Evolutionary conservation across 2,113 vertebrate species (phyloP), one percentile per base, ranked within the genome.

Genomic region (Capreolus pygargus): DNA sequence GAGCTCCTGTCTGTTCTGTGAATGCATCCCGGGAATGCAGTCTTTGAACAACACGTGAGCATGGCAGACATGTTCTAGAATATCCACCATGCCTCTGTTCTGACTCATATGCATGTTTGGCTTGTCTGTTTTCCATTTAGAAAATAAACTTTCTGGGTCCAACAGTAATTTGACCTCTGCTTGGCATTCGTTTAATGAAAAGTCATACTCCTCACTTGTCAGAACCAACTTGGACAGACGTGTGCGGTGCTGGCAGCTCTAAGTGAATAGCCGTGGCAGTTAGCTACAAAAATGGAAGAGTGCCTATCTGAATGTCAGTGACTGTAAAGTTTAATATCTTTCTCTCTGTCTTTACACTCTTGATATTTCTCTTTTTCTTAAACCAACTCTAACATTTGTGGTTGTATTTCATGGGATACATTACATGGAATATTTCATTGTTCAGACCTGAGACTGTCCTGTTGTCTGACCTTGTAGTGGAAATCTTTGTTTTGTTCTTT

Each of bases 81-180:
- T 96, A 25, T 60, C 83, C 82, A n/a, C 15, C 92, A 50, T 97
- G 36, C 57, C 54, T 27, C 79, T 87, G 3, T 79, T 85, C 64
- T 95, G 84, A 90, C 87, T 94, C 95, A 83, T 84, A 67, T 55
- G n/a, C 58, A 52, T 83, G 86, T 83, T 95, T 96, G 90, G 67
- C 92, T 45, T 93, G 81, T 88, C 67, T 78, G 5, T 94, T 96
- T 97, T 98, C 83, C 89, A 96, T 95, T 87, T 86, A 91, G 79
- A 60, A 96, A 97, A 76, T 96, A 94, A 84, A 94, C 76, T 89
- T 95, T 90, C 58, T 95, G 5, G 52, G 4, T 76, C 64, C 57
- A 86, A 87, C 39, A 90, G 82, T 97, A 97, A 83, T 88, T 91
- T 96, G 30, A 92, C 39, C 89, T 98, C 47, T 93, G 12, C 57